Conservation (phyloP, 2,797 vertebrate species). For the Geotrypetes seraphini region DNA sequence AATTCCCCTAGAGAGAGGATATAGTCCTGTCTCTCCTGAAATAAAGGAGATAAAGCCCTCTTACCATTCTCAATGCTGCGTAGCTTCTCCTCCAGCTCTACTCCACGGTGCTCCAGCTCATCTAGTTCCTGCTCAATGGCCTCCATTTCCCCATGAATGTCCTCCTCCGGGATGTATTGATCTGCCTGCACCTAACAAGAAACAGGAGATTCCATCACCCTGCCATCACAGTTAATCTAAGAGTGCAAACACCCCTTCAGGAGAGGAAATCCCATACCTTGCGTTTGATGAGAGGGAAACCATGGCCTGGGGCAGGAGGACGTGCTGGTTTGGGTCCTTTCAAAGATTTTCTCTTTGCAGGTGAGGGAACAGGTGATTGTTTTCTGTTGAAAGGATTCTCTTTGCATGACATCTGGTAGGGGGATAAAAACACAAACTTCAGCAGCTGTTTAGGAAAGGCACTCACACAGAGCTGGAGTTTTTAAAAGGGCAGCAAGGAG, state of each 20-base stretch:
- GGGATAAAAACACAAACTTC: too few species aligned
- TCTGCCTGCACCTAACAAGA: conserved; percentile 76
- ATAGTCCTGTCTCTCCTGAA: too few species aligned
- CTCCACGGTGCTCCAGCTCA: conserved; percentile 66
- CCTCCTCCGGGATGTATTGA: conserved; percentile 55
- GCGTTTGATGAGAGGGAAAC: conserved; percentile 85
- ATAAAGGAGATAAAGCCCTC: background rate
- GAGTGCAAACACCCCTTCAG: accelerated
- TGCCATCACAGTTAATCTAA: background rate
- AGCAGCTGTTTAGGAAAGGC: too few species aligned
- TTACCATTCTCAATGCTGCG: conserved; percentile 61
- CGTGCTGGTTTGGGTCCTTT: conserved; percentile 76
- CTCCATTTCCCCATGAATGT: conserved; percentile 68
- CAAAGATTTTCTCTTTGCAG: conserved; percentile 49
- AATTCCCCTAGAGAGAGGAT: background rate
- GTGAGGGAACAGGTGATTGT: conserved; percentile 58
- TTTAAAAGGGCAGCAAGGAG: too few species aligned
- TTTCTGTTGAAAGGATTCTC: conserved; percentile 93
- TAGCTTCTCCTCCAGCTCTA: conserved; percentile 70
- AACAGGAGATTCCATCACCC: background rate
- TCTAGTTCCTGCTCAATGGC: conserved; percentile 67
- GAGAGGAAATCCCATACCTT: too few species aligned
- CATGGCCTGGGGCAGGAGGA: conserved; percentile 73
- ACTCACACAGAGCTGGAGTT: too few species aligned
- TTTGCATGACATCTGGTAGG: conserved; percentile 61